Base-by-base conservation (phyloP, 2,888 invertebrate genomes). In the Hyposoter dolosus region DNA sequence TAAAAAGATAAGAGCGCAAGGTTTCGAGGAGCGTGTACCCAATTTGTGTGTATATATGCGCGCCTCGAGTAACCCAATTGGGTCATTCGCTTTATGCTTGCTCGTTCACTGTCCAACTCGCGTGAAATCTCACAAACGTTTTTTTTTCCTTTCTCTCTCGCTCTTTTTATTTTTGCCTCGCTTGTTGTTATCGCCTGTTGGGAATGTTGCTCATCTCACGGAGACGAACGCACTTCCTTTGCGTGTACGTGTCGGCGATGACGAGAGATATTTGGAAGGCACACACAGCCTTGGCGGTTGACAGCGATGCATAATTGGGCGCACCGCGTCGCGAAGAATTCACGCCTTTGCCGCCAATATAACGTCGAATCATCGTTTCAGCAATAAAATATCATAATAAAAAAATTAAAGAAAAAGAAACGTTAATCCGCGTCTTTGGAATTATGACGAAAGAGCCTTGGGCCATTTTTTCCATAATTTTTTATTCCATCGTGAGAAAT, bases 51-150 rank as follows among this genome's bases (percentile, higher is more conserved):
- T 75, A 28, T 19, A 32, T 66, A 17, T 53, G 66, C 65, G 71
- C 75, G 69, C 47, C 66, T 84, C 50, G 77, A 66, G 63, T 69
- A 68, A 78, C 68, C 68, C 72, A 85, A 85, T 82, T 85, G 82
- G 84, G 84, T 85, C 84, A 85, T 82, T 82, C 82, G 82, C 74
- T 85, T 81, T 77, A 84, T 81, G 76, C 84, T 77, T 76, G 77
- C 56, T 79, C 77, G 74, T 68, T 69, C 80, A 47, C 50, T 53
- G 76, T 72, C 63, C 56, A 68, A 53, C 68, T 77, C 78, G 40
- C 56, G 78, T n/a, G 45, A 35, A 43, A 53, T 78, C 45, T 68
- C 23, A 68, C 23, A 40, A 35, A 35, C 19, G 28, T 40, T 15
- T 43, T 7, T 74, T 60, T 12, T 10, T 47, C 60, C 60, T 43